Evolutionary conservation across 2,888 invertebrate species (phyloP), one percentile per base, ranked within the genome.

Genomic region (Napeogenes sylphis): DNA sequence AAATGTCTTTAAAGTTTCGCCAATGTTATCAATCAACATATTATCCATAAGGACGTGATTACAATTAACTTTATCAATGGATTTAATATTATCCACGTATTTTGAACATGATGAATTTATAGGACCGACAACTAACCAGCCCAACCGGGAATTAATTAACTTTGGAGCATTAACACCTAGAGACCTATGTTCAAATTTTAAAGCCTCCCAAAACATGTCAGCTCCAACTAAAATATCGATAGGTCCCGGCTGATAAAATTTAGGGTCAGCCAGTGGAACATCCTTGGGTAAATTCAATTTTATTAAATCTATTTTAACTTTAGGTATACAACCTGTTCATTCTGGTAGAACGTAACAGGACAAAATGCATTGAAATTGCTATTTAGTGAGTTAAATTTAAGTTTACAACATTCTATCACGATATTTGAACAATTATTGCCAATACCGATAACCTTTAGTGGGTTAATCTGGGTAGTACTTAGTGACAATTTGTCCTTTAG

Each of bases 131-230:
- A 38, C 38, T 38, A 33, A 38, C 57, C 63, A 63, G n/a, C 61
- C 61, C 12, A 61, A 58, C 30, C 47, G 21, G 2, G 63, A 63
- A 56, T 45, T 65, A 12, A 45, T 59, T 60, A 63, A 46, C 45
- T 42, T 54, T 4, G 63, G 60, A 46, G 56, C 57, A 4, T 60
- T 60, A 3, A 57, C 8, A 46, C 59, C 63, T 54, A 63, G n/a
- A 14, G 55, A 59, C 4, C 8, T 10, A 30, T 72, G 68, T 3
- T 76, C 67, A 45, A 47, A 55, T 4, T 70, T 69, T 53, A 73
- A 6, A 8, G 73, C 59, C 13, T 72, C 71, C 73, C 70, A 71
- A 51, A 67, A 71, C n/a, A 70, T 10, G 33, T 71, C 69, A 12
- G 69, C 67, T 8, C 71, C 68, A 4, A 69, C 65, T 1, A 70